A percentile compares a stretch with the other conserved stretches of the same genome.
These are phyloP conservation scores for Sarcophaga carnaria DNA, from an alignment of 2,888 invertebrate species.

Conservation along the genomic window DNA sequence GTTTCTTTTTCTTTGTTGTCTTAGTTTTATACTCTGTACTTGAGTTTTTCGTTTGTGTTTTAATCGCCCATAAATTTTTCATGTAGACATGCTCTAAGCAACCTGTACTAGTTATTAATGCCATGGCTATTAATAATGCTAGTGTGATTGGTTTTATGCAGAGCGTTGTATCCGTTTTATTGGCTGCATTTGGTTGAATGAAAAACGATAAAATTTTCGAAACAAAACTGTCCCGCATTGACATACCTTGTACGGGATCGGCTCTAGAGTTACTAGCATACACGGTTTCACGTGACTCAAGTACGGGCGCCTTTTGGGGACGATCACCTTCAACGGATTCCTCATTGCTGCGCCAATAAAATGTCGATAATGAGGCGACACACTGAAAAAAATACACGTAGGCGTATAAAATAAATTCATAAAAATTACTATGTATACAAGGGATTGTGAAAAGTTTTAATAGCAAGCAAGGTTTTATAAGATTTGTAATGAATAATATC, in stretches of 20 bases:
- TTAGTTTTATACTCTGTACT: background rate
- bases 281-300: conserved; percentile 87
- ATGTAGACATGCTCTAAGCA: conserved; percentile 69
- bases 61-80: conserved; percentile 22
- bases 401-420: too few relatives aligned
- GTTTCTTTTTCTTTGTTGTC: too few relatives aligned
- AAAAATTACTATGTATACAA: too few relatives aligned
- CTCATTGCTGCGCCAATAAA: conserved; percentile 89
- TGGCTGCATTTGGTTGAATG: conserved; percentile 82
- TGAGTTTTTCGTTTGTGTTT: conserved; percentile 14
- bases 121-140: conserved; percentile 75
- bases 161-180: conserved; percentile 76
- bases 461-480: too few relatives aligned
- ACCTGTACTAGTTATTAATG: conserved; percentile 73
- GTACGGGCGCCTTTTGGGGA: conserved; percentile 86
- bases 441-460: too few relatives aligned
- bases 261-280: conserved; percentile 84
- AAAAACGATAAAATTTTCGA: conserved; percentile 82
- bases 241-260: conserved; percentile 87
- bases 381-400: conserved; percentile 81
- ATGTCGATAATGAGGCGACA: conserved; percentile 87
- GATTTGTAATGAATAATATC: too few relatives aligned
- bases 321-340: conserved; percentile 88
- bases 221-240: conserved; percentile 82
- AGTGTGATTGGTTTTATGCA: conserved; percentile 75